Evolutionary conservation across 2,888 invertebrate genomes (phyloP).

Genomic region (Cryptus viduatorius): DNA sequence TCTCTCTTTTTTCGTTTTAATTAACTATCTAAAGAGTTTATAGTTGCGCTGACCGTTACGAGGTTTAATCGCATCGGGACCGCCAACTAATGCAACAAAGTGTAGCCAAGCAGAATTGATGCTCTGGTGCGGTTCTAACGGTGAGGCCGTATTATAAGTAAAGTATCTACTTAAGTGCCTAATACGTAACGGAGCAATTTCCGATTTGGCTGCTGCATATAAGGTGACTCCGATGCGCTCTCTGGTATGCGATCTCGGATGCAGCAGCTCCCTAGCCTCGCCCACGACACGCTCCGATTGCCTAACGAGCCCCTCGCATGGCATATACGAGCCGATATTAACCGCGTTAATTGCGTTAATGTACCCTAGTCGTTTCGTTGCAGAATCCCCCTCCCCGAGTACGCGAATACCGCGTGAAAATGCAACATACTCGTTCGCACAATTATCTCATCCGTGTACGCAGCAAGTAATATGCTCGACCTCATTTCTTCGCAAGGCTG

Average conservation of each 20-base stretch:
- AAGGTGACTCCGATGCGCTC: conserved; percentile 35
- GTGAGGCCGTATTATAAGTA: conserved; percentile 43
- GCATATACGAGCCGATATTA: conserved; percentile 28
- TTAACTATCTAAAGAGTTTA: too few species aligned
- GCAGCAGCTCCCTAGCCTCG: conserved; percentile 36
- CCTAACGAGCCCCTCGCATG: conserved; percentile 52
- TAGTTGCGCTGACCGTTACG: too few species aligned
- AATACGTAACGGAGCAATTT: conserved; percentile 65
- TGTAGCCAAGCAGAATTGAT: conserved; percentile 42
- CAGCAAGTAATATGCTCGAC: neutral
- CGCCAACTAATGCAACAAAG: neutral
- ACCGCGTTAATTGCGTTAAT: conserved; percentile 63
- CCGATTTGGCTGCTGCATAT: conserved; percentile 40
- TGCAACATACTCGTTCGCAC: too few species aligned
- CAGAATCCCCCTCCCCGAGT: conserved; percentile 23
- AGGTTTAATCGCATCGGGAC: too few species aligned
- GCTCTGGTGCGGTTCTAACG: conserved; percentile 61
- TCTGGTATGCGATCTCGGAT: conserved; percentile 18
- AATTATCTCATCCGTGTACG: conserved; percentile 2
- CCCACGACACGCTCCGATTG: conserved; percentile 64
- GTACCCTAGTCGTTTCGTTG: conserved; percentile 50
- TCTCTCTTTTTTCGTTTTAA: too few species aligned
- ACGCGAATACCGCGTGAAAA: conserved; percentile 23
- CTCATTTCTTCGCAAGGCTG: neutral
- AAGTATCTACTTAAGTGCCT: conserved; percentile 28